Percentiles rank a stretch among this genome's conserved stretches.
phyloP scores from a whole-genome alignment of 2,797 vertebrate species.

The Sphenodon punctatus region DNA sequence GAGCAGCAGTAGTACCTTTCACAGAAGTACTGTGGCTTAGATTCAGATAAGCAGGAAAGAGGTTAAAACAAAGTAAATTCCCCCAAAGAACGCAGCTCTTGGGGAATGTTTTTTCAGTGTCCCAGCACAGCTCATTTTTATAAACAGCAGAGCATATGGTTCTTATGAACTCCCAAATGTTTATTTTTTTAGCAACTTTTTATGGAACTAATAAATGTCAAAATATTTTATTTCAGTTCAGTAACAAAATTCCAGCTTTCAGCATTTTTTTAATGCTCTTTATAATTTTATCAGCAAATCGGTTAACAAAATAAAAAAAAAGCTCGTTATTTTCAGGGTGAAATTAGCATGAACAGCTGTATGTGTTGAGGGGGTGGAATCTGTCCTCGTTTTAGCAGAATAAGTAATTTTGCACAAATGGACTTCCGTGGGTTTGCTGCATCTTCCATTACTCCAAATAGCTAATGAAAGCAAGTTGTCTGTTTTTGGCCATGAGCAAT shows the following conservation, averaged over 20 bases:
- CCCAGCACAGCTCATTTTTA: conserved; percentile 42
- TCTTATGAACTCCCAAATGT: conserved; percentile 62
- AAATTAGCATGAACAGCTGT: conserved; percentile 17
- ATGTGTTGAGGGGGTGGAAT: not conserved
- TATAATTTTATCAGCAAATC: conserved; percentile 40
- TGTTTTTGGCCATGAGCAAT: not conserved
- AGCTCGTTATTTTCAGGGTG: conserved; percentile 32
- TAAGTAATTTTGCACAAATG: not conserved
- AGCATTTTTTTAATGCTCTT: conserved; percentile 54
- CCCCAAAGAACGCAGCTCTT: conserved; percentile 42
- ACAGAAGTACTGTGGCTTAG: not conserved
- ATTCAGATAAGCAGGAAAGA: conserved; percentile 23
- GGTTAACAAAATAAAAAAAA: conserved; percentile 47
- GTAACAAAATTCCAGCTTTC: conserved; percentile 58
- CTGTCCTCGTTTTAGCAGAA: conserved; percentile 7
- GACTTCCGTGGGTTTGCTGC: conserved; percentile 18
- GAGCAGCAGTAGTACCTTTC: not conserved
- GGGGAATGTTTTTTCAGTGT: conserved; percentile 42
- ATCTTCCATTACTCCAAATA: not conserved
- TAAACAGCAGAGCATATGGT: conserved; percentile 61
- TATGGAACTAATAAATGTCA: conserved; percentile 66
- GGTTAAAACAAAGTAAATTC: conserved; percentile 46
- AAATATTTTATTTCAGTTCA: conserved; percentile 65
- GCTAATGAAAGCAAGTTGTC: not conserved
- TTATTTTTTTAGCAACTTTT: conserved; percentile 65